Evolutionary conservation across 2,113 vertebrate species (phyloP).

Genomic region (Zosterops pallidus): DNA sequence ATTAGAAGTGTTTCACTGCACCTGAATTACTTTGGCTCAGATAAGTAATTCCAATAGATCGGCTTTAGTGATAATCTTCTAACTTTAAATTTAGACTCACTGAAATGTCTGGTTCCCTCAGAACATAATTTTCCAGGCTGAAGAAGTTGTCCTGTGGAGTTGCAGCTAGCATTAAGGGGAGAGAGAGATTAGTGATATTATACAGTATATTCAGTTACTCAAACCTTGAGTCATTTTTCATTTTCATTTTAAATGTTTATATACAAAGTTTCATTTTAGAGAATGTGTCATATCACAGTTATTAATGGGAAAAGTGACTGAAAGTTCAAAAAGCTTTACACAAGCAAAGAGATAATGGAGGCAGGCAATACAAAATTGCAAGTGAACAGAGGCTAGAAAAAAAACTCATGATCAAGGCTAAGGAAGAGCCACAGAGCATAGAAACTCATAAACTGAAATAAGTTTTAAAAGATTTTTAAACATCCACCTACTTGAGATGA

Average conservation of each 20-base stretch:
- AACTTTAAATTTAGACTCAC: conserved; percentile 65
- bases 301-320: conserved; percentile 17
- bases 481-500: not conserved
- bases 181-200: conserved; percentile 3
- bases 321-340: conserved; percentile 40
- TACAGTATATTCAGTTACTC: not conserved
- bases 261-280: conserved; percentile 30
- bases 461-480: not conserved
- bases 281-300: conserved; percentile 2
- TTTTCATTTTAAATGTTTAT: conserved; percentile 33
- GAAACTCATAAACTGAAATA: conserved; percentile 27
- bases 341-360: conserved; percentile 28
- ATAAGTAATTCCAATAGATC: conserved; percentile 73
- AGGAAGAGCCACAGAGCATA: not conserved
- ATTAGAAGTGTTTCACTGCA: conserved; percentile 70
- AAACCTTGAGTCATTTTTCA: conserved; percentile 20
- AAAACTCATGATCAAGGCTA: not conserved
- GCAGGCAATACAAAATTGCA: conserved; percentile 1
- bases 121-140: conserved; percentile 63
- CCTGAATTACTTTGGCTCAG: conserved; percentile 71
- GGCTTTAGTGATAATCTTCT: conserved; percentile 61
- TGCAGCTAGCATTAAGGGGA: conserved; percentile 18
- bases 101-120: conserved; percentile 63
- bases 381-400: not conserved
- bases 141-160: conserved; percentile 36